Evolutionary conservation across 1,140 invertebrate genomes (phyloP).

Genomic region (Vanessa atalanta): DNA sequence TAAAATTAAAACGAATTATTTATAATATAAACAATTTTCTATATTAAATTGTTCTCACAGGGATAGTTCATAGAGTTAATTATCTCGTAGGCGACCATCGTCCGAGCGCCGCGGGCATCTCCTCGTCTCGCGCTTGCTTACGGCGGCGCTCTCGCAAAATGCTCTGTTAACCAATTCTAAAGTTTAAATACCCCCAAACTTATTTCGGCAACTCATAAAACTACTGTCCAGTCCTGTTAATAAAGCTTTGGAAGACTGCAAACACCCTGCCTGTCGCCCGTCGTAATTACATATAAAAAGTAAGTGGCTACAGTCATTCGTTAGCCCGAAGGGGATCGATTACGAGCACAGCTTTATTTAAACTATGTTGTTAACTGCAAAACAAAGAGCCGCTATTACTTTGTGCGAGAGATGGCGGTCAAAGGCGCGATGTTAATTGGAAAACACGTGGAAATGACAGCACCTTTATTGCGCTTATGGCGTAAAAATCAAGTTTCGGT

Average conservation of each 20-base stretch:
- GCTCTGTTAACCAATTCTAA: slow-evolving; percentile 69
- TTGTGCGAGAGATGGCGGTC: slow-evolving; percentile 58
- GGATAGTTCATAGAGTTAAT: slow-evolving; percentile 77
- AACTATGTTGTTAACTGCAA: slow-evolving; percentile 62
- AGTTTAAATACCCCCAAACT: slow-evolving; percentile 73
- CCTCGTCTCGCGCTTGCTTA: slow-evolving; percentile 51
- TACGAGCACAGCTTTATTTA: slow-evolving; percentile 58
- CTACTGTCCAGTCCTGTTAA: slow-evolving; percentile 56
- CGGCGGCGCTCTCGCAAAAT: slow-evolving; percentile 65
- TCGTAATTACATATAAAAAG: slow-evolving; percentile 22
- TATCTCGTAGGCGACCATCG: slow-evolving; percentile 62
- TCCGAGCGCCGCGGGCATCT: slow-evolving; percentile 61
- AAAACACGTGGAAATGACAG: slow-evolving; percentile 77
- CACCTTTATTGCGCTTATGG: slow-evolving; percentile 69
- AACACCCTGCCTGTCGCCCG: slow-evolving; percentile 16
- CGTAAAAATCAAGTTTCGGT: slow-evolving; percentile 72
- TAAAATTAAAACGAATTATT: slow-evolving; percentile 44
- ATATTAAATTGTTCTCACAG: slow-evolving; percentile 61
- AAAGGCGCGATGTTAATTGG: slow-evolving; percentile 78
- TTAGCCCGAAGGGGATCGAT: slow-evolving; percentile 45
- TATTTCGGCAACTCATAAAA: slow-evolving; percentile 77
- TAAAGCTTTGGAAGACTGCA: slow-evolving; percentile 33
- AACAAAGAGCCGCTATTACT: slow-evolving; percentile 64
- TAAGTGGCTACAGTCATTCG: slow-evolving; percentile 18
- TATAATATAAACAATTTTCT: slow-evolving; percentile 70